A percentile compares a stretch with the other conserved stretches of the same genome.
Evolutionary conservation across 2,113 vertebrate genomes (phyloP).

Genomic region (Apaloderma vittatum): DNA sequence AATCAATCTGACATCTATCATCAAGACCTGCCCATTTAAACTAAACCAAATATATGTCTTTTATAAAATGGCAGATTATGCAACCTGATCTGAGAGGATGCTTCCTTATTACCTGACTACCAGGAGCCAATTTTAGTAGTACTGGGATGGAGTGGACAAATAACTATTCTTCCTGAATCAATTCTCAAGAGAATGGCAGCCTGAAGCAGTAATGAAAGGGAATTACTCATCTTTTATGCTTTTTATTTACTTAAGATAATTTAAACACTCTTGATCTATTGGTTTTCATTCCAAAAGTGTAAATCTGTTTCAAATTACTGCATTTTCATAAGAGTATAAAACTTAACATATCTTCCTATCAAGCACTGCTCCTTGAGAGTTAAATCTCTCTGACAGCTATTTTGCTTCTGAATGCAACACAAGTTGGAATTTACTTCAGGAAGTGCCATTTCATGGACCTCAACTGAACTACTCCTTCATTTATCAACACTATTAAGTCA

Average conservation of each 20-base stretch:
- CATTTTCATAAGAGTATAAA: constrained; percentile 2
- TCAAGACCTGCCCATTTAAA: background rate
- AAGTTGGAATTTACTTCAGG: background rate
- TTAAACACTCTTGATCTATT: background rate
- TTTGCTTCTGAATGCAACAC: background rate
- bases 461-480: background rate
- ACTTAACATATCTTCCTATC: background rate
- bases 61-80: background rate
- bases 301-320: constrained; percentile 13
- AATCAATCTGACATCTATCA: background rate
- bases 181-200: background rate
- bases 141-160: background rate
- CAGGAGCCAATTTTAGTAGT: background rate
- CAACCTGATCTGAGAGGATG: background rate
- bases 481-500: background rate
- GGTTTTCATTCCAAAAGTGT: background rate
- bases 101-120: background rate
- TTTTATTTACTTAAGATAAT: constrained; percentile 15
- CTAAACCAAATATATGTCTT: background rate
- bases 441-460: background rate
- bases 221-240: background rate
- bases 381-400: constrained; percentile 22
- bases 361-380: background rate
- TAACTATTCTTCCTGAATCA: background rate
- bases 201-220: background rate